Evolutionary conservation across 2,888 invertebrate genomes (phyloP), one percentile per base, ranked within the genome.

Genomic region (Elysia crispata): DNA sequence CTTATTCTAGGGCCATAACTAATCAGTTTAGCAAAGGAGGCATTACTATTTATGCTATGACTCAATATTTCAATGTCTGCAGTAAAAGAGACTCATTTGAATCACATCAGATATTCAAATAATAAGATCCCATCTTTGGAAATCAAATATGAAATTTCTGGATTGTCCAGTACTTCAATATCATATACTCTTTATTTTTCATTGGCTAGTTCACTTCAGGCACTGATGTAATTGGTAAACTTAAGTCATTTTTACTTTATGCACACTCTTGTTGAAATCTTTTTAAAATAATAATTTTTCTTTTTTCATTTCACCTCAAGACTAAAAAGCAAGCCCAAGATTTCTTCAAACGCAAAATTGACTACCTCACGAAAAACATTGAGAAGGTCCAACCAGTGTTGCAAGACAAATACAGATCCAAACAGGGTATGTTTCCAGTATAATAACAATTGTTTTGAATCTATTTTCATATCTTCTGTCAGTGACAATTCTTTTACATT

Each of bases 351-450:
- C 94, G 98, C 76, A 97, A 97, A 93, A 95, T 96, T 0, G 95
- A 95, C 83, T 98, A 96, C 93, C 95, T 98, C 0, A 96, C 96
- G 0, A 96, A 97, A 90, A 98, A 98, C 93, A 97, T 98, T 94
- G 97, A 97, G 90, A 97, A 97, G 93, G 95, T 98, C 79, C 97
- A 97, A 92, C 93, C 94, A 54, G 93, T 97, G 83, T 95, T 96
- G 1, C 93, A 95, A 76, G 97, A 98, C 90, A 98, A 98, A 92
- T 90, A 88, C 82, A 87, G 86, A 79, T 89, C 89, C 83, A 92
- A 91, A 85, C 90, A 91, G 88, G 90, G 89, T 88, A 72, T 67
- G 18, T 62, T 30, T 31, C 54, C 8, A 75, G 0, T 33, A 33
- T 66, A 1, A 23, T 6, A 3, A 41, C 3, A 6, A 6, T 6